Evolutionary conservation across 1,140 invertebrate genomes (phyloP).

Genomic region (Hyphantria cunea): DNA sequence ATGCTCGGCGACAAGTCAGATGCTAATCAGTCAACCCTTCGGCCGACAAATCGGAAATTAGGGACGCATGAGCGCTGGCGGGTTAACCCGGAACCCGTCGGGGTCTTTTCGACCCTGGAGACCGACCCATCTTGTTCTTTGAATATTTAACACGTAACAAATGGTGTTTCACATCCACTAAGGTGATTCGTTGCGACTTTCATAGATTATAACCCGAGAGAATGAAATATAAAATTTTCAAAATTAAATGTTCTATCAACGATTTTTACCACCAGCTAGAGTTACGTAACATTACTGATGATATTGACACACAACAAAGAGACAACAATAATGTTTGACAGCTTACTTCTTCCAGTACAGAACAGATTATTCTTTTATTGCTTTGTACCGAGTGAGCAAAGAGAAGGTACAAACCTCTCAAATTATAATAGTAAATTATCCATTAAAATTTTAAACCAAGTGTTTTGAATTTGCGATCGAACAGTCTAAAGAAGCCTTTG

Average conservation of each 20-base stretch:
- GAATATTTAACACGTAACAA: conserved; percentile 71
- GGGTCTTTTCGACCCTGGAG: conserved; percentile 61
- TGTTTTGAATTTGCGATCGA: too few species aligned
- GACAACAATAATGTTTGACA: too few species aligned
- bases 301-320: too few species aligned
- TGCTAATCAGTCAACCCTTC: conserved; percentile 79
- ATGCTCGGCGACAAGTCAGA: conserved; percentile 75
- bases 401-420: too few species aligned
- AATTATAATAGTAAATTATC: too few species aligned
- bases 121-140: conserved; percentile 63
- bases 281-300: too few species aligned
- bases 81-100: conserved; percentile 60
- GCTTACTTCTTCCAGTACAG: too few species aligned
- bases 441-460: too few species aligned
- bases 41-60: conserved; percentile 79
- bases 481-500: conserved; percentile 30
- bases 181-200: conserved; percentile 5
- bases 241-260: too few species aligned
- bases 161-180: conserved; percentile 44
- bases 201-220: neutral
- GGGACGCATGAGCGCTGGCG: conserved; percentile 72
- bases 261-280: too few species aligned
- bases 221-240: neutral
- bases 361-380: too few species aligned
- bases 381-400: too few species aligned